phyloP scores from a whole-genome alignment of 2,113 vertebrate genomes.

The Argyrosomus japonicus region DNA sequence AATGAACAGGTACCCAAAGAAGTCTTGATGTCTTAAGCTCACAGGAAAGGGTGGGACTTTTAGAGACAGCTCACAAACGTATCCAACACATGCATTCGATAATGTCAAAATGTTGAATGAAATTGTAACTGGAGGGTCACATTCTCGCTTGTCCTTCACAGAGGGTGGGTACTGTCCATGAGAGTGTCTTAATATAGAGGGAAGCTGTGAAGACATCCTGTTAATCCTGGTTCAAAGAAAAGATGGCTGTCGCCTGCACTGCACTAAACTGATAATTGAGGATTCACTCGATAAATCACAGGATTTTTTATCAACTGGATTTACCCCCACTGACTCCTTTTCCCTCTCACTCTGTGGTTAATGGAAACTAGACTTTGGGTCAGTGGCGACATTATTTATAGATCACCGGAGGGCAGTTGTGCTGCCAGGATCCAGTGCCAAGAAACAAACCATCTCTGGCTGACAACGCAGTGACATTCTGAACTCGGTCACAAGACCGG shows the following conservation, averaged over 20 bases:
- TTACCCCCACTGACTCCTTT: neutral
- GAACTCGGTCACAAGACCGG: slow-evolving; percentile 68
- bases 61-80: neutral
- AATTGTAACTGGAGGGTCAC: slow-evolving; percentile 1
- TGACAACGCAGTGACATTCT: slow-evolving; percentile 76
- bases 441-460: slow-evolving; percentile 60
- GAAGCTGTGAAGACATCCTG: slow-evolving; percentile 31
- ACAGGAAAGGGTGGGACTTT: neutral
- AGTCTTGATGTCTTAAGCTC: neutral
- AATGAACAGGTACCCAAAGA: neutral
- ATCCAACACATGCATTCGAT: too few relatives aligned
- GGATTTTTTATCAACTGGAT: neutral
- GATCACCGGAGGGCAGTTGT: slow-evolving; percentile 14
- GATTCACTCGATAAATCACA: neutral
- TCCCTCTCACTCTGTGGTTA: neutral
- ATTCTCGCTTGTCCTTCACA: slow-evolving; percentile 26
- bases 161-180: neutral
- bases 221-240: slow-evolving; percentile 59
- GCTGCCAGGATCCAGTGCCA: slow-evolving; percentile 58
- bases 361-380: slow-evolving; percentile 15
- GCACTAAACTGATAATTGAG: neutral
- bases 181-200: slow-evolving; percentile 55
- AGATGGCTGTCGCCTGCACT: slow-evolving; percentile 8
- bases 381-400: slow-evolving; percentile 68
- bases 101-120: neutral